These are phyloP conservation scores for Grallaria varia DNA, from an alignment of 2,113 vertebrate species.

Conservation along the genomic window DNA sequence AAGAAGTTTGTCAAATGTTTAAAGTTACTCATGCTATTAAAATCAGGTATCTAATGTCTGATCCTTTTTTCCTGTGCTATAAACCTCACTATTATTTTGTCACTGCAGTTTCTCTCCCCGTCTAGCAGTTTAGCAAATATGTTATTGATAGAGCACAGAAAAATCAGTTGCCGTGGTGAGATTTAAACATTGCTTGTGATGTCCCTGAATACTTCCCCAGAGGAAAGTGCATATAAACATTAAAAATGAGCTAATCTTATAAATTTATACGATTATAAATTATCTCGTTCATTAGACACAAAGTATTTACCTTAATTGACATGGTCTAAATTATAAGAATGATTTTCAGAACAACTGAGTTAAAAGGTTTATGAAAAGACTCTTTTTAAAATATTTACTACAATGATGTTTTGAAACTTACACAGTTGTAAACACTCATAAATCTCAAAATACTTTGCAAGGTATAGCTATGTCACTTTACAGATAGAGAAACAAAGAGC, in stretches of 20 bases:
- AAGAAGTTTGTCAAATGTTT: slow-evolving; percentile 50
- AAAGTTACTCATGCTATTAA: slow-evolving; percentile 45
- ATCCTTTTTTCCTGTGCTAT: slow-evolving; percentile 40
- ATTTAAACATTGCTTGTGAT: slow-evolving; percentile 58
- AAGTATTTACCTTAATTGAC: slow-evolving; percentile 14
- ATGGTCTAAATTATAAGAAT: background rate
- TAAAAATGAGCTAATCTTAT: slow-evolving; percentile 36
- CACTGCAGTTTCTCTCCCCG: slow-evolving; percentile 57
- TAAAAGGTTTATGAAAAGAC: background rate
- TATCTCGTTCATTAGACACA: background rate
- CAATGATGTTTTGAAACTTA: background rate
- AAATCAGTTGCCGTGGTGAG: slow-evolving; percentile 62
- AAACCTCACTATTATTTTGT: slow-evolving; percentile 61
- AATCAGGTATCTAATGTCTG: slow-evolving; percentile 46
- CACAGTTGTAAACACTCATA: background rate
- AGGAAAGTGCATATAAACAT: slow-evolving; percentile 32
- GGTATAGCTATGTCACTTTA: background rate
- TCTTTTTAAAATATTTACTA: background rate
- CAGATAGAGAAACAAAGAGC: background rate
- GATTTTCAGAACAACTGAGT: background rate
- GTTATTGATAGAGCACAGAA: slow-evolving; percentile 59
- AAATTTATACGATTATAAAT: background rate
- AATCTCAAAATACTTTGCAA: background rate
- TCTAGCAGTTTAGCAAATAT: slow-evolving; percentile 62
- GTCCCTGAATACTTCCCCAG: background rate